Evolutionary conservation across 2,113 vertebrate species (phyloP).

Genomic region (Sitta europaea): DNA sequence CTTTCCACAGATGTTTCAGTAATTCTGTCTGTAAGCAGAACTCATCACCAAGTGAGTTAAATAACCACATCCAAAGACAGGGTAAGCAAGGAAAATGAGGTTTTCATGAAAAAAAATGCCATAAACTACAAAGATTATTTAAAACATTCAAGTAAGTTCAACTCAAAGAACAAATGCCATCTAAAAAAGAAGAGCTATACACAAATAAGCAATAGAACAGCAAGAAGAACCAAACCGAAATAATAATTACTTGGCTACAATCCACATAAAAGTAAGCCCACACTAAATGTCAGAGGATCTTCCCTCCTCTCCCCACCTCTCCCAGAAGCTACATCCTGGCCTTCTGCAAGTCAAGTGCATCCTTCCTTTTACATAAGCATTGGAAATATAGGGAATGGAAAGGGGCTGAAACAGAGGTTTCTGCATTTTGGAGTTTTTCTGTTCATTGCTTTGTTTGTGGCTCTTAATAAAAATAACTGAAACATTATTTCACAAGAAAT

Average conservation of each 20-base stretch:
- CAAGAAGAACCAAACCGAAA: neutral
- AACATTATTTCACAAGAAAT: neutral
- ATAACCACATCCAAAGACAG: neutral
- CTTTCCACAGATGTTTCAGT: neutral
- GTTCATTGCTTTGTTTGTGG: neutral
- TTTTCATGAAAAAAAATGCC: neutral
- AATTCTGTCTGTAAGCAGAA: neutral
- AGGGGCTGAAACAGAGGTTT: neutral
- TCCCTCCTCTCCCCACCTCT: neutral
- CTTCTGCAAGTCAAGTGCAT: rapidly evolving
- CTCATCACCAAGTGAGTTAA: neutral
- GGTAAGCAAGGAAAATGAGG: neutral
- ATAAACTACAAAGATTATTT: neutral
- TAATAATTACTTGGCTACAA: neutral
- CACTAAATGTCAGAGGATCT: neutral
- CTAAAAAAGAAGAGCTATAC: neutral
- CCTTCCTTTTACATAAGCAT: neutral
- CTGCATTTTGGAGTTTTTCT: neutral
- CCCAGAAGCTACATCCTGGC: neutral
- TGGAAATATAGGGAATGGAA: neutral
- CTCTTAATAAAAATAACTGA: neutral
- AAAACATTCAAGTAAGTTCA: neutral
- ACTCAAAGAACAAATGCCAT: neutral
- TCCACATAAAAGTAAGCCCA: rapidly evolving
- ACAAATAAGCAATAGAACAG: neutral